Conservation (phyloP, 2,888 invertebrate genomes). For the Ischnura elegans region DNA sequence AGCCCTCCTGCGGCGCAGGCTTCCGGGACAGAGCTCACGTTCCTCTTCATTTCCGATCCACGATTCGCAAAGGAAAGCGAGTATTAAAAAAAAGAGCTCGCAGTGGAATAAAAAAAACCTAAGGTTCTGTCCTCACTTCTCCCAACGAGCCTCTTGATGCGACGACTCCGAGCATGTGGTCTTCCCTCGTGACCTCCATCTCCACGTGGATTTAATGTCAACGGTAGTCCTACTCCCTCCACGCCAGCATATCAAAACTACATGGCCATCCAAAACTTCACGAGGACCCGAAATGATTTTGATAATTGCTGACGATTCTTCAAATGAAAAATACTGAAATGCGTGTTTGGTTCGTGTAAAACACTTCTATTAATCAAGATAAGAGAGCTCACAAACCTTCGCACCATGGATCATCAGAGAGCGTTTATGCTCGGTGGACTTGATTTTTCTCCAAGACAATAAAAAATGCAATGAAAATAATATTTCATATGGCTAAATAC, state of each 20-base stretch:
- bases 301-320: too few relatives aligned
- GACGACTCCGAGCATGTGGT: neutral
- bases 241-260: too few relatives aligned
- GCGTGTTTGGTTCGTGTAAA: too few relatives aligned
- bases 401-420: too few relatives aligned
- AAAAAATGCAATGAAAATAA: too few relatives aligned
- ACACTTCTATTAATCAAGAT: too few relatives aligned
- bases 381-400: too few relatives aligned
- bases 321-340: too few relatives aligned
- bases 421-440: too few relatives aligned
- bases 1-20: neutral
- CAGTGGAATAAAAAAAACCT: neutral
- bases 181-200: neutral
- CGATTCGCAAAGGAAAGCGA: neutral
- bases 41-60: neutral
- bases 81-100: neutral
- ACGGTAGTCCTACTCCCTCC: neutral
- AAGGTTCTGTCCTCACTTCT: neutral
- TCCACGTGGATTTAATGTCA: neutral
- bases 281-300: too few relatives aligned
- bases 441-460: too few relatives aligned
- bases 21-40: neutral
- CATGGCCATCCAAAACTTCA: neutral
- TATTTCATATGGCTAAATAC: too few relatives aligned
- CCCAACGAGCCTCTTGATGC: neutral